Evolutionary conservation across 2,797 vertebrate species (phyloP).

Genomic region (Tadarida brasiliensis): DNA sequence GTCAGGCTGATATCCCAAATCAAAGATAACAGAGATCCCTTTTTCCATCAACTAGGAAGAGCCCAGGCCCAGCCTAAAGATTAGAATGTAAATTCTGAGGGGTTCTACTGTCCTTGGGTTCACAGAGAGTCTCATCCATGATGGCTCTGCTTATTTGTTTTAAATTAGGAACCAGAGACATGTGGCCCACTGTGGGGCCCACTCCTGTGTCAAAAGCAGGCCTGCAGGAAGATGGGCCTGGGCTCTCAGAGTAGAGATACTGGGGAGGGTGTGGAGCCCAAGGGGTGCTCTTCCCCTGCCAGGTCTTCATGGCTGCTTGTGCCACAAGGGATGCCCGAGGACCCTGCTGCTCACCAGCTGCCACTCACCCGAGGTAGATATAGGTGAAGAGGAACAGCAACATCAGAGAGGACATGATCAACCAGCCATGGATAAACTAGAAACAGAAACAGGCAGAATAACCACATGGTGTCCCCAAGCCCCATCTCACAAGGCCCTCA

Average conservation of each 20-base stretch:
- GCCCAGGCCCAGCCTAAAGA: background rate
- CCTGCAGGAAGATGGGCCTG: background rate
- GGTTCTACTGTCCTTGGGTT: background rate
- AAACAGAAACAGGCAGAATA: constrained; percentile 46
- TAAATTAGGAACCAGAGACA: background rate
- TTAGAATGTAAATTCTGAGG: background rate
- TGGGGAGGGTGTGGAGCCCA: too few species aligned
- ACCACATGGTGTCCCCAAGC: background rate
- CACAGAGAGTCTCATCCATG: background rate
- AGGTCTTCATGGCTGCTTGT: rapidly evolving
- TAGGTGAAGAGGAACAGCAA: constrained; percentile 97
- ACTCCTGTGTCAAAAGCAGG: rapidly evolving
- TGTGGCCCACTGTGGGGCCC: rapidly evolving
- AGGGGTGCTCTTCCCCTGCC: background rate
- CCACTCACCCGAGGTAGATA: constrained; percentile 95
- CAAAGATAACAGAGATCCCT: background rate
- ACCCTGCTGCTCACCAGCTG: rapidly evolving
- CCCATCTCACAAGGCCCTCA: rapidly evolving
- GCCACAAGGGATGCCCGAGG: rapidly evolving
- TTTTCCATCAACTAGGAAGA: background rate
- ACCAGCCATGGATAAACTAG: constrained; percentile 98
- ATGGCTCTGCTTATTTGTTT: background rate
- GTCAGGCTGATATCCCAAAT: background rate
- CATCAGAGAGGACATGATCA: constrained; percentile 97
- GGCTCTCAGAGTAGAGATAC: too few species aligned